These are phyloP conservation scores for Atherinosoma microstoma DNA, from an alignment of 2,797 vertebrate genomes.

Conservation along the genomic window DNA sequence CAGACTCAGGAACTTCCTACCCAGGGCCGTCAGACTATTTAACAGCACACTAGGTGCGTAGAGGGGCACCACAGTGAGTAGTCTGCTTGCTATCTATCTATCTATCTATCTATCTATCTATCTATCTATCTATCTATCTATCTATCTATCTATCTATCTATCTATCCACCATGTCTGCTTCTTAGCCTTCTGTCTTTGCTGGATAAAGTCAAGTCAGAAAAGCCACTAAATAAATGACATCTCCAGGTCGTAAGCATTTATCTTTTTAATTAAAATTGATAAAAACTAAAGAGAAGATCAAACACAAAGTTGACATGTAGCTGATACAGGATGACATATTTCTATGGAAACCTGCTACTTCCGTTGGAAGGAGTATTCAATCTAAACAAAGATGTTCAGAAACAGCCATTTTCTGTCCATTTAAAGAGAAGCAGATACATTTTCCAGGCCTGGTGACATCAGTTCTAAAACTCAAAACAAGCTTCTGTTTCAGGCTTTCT, in stretches of 20 bases:
- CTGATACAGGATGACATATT: not conserved
- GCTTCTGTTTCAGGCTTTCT: constrained; percentile 57
- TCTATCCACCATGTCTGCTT: not conserved
- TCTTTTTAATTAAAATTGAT: not conserved
- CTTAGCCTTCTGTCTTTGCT: not conserved
- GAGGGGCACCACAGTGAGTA: too few relatives aligned
- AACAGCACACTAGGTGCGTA: too few relatives aligned
- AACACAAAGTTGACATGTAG: not conserved
- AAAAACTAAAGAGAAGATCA: not conserved
- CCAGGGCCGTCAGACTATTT: too few relatives aligned
- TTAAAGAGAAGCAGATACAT: not conserved
- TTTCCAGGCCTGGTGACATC: not conserved
- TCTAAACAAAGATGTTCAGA: not conserved
- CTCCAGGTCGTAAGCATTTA: not conserved
- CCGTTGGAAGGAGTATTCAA: not conserved
- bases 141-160: too few relatives aligned
- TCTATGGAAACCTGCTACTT: not conserved
- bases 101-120: too few relatives aligned
- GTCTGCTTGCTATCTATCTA: too few relatives aligned
- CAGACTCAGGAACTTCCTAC: too few relatives aligned
- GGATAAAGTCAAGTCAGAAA: not conserved
- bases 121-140: too few relatives aligned
- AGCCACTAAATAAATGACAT: not conserved
- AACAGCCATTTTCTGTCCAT: not conserved
- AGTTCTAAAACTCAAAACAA: not conserved